Evolutionary conservation across 2,113 vertebrate genomes (phyloP).

Genomic region (Solea solea): DNA sequence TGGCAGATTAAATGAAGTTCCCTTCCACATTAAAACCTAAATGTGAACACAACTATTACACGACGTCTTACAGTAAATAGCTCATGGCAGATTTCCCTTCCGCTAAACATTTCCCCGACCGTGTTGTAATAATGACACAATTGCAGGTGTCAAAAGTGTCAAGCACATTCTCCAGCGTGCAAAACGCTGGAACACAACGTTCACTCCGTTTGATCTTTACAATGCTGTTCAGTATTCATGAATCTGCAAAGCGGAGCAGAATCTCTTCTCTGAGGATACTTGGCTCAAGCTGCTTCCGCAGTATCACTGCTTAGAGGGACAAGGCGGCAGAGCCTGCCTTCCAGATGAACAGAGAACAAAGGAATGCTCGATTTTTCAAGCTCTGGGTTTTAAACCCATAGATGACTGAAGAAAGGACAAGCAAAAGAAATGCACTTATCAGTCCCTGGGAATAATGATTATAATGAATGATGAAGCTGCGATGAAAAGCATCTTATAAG

Average conservation of each 20-base stretch:
- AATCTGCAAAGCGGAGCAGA: constrained; percentile 68
- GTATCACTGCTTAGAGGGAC: constrained; percentile 67
- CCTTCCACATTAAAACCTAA: constrained; percentile 45
- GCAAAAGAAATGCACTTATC: constrained; percentile 51
- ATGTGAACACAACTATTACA: constrained; percentile 39
- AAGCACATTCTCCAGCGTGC: constrained; percentile 38
- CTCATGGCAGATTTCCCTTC: constrained; percentile 45
- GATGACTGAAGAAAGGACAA: constrained; percentile 30
- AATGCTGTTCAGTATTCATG: constrained; percentile 76
- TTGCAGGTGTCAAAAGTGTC: constrained; percentile 57
- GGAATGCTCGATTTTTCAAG: constrained; percentile 60
- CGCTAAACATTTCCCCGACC: constrained; percentile 54
- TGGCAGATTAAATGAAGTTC: constrained; percentile 44
- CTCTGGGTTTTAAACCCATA: constrained; percentile 55
- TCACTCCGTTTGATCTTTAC: constrained; percentile 75
- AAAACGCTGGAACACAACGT: constrained; percentile 34
- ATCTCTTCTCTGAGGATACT: constrained; percentile 69
- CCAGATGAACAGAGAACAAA: constrained; percentile 73
- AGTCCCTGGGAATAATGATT: constrained; percentile 52
- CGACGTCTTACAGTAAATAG: constrained; percentile 37
- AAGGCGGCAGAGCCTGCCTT: constrained; percentile 58
- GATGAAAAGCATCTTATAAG: constrained; percentile 44
- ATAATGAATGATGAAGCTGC: constrained; percentile 45
- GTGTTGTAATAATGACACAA: constrained; percentile 55
- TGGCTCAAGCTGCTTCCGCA: constrained; percentile 66